Percentiles rank a stretch among this genome's conserved stretches.
phyloP scores from a whole-genome alignment of 1,140 invertebrate species.

The Drepana arcuata region DNA sequence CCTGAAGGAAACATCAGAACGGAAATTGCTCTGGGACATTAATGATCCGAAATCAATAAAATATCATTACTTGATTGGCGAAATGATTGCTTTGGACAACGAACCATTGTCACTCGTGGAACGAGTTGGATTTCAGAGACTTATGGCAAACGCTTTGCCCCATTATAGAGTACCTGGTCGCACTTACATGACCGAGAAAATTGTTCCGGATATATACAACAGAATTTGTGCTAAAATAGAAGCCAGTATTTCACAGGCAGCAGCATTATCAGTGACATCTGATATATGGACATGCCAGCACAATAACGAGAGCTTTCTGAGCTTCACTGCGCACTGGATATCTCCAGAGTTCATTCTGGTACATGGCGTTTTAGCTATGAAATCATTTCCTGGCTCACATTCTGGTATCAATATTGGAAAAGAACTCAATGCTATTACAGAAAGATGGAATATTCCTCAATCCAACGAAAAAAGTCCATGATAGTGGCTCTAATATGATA shows the following conservation, averaged over 20 bases:
- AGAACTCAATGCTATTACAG: constrained; percentile 21
- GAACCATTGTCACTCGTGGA: constrained; percentile 25
- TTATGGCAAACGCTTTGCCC: constrained; percentile 17
- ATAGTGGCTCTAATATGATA: constrained; percentile 30
- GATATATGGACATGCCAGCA: constrained; percentile 30
- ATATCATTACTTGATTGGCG: constrained; percentile 24
- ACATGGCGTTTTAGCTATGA: constrained; percentile 31
- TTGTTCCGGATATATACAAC: constrained; percentile 24
- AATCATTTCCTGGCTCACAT: constrained; percentile 23
- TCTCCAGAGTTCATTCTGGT: constrained; percentile 19
- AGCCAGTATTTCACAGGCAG: constrained; percentile 19
- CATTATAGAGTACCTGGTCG: constrained; percentile 23
- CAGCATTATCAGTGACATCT: constrained; percentile 23
- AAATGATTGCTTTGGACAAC: constrained; percentile 28
- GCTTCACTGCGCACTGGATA: constrained; percentile 34
- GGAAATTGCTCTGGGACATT: constrained; percentile 18
- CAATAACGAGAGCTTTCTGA: constrained; percentile 28
- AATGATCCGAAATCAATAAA: constrained; percentile 23
- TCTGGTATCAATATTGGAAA: constrained; percentile 23
- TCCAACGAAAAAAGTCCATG: constrained; percentile 18
- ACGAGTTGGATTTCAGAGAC: constrained; percentile 16
- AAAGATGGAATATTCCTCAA: constrained; percentile 19
- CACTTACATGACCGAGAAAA: constrained; percentile 22
- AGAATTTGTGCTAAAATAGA: constrained; percentile 22
- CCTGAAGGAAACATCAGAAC: constrained; percentile 16